A percentile compares a stretch with the other conserved stretches of the same genome.
Conservation (phyloP, 2,888 invertebrate species). For the Drosophila eohydei region DNA sequence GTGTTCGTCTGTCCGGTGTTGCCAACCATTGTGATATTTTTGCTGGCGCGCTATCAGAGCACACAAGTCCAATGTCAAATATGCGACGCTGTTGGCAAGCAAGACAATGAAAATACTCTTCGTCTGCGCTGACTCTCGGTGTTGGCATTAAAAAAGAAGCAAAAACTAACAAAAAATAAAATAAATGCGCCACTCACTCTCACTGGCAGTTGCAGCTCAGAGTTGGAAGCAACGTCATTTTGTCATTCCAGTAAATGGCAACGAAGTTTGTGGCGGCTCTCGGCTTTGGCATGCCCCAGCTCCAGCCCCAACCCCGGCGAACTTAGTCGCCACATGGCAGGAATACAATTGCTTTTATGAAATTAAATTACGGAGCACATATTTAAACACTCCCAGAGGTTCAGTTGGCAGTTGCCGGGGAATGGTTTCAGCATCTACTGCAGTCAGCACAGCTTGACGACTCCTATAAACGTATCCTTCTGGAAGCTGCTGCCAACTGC, state of each 20-base stretch:
- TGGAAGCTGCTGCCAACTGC: constrained; percentile 28
- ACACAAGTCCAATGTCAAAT: constrained; percentile 79
- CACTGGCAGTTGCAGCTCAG: constrained; percentile 30
- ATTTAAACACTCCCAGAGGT: constrained; percentile 56
- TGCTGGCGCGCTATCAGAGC: constrained; percentile 72
- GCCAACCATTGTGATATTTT: constrained; percentile 76
- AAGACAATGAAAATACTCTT: constrained; percentile 78
- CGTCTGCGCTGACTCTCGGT: constrained; percentile 58
- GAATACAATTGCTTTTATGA: constrained; percentile 78
- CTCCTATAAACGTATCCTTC: constrained; percentile 30
- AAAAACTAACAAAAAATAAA: constrained; percentile 41
- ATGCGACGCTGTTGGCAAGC: constrained; percentile 75
- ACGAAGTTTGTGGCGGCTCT: constrained; percentile 55
- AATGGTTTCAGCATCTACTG: constrained; percentile 27
- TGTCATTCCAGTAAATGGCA: constrained; percentile 64
- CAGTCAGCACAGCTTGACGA: constrained; percentile 48
- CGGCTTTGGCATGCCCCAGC: constrained; percentile 9
- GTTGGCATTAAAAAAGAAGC: constrained; percentile 54
- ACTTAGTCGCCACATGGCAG: constrained; percentile 66
- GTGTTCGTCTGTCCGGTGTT: constrained; percentile 52
- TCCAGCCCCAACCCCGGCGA: constrained; percentile 26
- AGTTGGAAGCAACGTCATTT: constrained; percentile 68
- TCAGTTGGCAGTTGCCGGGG: neutral
- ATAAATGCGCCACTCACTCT: constrained; percentile 61
- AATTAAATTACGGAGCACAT: constrained; percentile 77